Evolutionary conservation across 2,113 vertebrate genomes (phyloP), one percentile per base, ranked within the genome.

Genomic region (Clarias macrocephalus): DNA sequence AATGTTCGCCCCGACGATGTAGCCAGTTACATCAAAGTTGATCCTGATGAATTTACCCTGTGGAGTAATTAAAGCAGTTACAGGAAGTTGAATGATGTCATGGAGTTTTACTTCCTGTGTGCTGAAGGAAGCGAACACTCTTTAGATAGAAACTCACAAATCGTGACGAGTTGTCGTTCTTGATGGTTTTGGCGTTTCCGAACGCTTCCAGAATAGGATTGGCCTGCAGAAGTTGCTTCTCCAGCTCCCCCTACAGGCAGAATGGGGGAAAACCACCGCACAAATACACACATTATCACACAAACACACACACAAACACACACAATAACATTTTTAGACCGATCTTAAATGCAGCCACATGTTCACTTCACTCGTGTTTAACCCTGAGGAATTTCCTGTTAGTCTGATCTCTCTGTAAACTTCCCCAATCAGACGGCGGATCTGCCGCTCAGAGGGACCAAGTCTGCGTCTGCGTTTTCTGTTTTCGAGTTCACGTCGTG

Each of bases 21-120:
- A 99, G 83, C 98, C 98, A 4, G 98, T 97, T 82, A 99, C 98
- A 82, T 99, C 98, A 77, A 99, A 99, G 95, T 99, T 99, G 93
- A 99, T 96, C 90, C 98, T 94, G 95, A 99, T 99, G 92, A 99
- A 99, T 89, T 99, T 99, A 89, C 98, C 98, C 98, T 99, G 94
- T 21, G 93, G 90, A 76, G 88, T 86, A 89, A 89, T 75, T 23
- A 23, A 16, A 90, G 63, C 56, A 88, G 0, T n/a, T 18, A 89
- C 76, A 73, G 60, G 33, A n/a, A 54, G 57, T 82, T 75, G 16
- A 85, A 30, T 54, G 48, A 62, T 77, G 60, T 11, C 23, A 83
- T 65, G 72, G 3, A 28, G 75, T 52, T 52, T 9, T 30, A 25
- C 56, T 84, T 72, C 77, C 25, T 80, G 63, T 83, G 1, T 76